Conservation (phyloP, 2,113 vertebrate genomes). For the Psettodes erumei region DNA sequence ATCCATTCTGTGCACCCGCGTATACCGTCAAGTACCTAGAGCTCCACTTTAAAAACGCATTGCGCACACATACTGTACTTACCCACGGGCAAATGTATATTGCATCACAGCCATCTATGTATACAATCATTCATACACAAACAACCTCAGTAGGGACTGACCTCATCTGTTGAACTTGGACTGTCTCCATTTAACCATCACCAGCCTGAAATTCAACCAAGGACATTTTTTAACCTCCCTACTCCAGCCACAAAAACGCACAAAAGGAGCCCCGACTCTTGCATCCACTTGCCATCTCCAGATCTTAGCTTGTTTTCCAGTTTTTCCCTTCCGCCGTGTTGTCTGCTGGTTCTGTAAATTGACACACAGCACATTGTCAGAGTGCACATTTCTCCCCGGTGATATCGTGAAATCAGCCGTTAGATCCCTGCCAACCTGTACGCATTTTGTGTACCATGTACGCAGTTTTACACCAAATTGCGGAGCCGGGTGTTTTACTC, state of each 20-base stretch:
- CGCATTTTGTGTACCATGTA: conserved; percentile 62
- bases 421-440: conserved; percentile 65
- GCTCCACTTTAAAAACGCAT: conserved; percentile 71
- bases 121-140: conserved; percentile 79
- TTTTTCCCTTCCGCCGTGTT: conserved; percentile 6
- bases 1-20: conserved; percentile 61
- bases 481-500: conserved; percentile 3
- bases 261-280: conserved; percentile 32
- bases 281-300: conserved; percentile 25
- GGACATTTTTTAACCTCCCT: conserved; percentile 51
- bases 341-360: conserved; percentile 15
- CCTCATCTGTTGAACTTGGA: conserved; percentile 75
- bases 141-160: conserved; percentile 78
- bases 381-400: conserved; percentile 13
- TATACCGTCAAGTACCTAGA: conserved; percentile 66
- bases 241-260: conserved; percentile 45
- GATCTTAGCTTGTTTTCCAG: background rate
- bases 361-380: conserved; percentile 10
- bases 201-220: conserved; percentile 77
- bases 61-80: conserved; percentile 71
- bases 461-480: conserved; percentile 31
- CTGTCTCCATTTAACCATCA: conserved; percentile 73
- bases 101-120: conserved; percentile 74
- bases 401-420: conserved; percentile 16
- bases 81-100: conserved; percentile 69